These are phyloP conservation scores for Conus betulinus DNA, from an alignment of 1,140 invertebrate genomes.

Conservation along the genomic window DNA sequence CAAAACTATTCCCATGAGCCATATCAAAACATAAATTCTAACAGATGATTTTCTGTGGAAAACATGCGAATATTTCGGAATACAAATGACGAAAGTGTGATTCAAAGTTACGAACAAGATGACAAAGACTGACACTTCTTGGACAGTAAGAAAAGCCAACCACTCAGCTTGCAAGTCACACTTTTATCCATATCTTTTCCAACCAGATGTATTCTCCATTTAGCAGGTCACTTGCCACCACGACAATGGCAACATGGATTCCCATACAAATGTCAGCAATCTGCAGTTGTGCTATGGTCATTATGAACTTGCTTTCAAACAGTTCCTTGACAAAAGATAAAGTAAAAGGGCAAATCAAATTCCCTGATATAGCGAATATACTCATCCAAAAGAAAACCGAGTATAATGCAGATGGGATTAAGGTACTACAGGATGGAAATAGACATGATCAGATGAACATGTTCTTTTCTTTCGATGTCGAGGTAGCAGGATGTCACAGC, in stretches of 20 bases:
- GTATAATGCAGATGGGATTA: conserved; percentile 41
- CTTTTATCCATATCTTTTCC: not conserved
- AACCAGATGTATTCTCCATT: not conserved
- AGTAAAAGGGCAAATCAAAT: conserved; percentile 42
- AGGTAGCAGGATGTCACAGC: not conserved
- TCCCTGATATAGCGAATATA: conserved; percentile 43
- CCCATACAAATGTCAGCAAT: conserved; percentile 58
- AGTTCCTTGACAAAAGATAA: not conserved
- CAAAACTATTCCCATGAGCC: not conserved
- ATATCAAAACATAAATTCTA: not conserved
- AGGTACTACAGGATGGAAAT: conserved; percentile 50
- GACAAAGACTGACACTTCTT: conserved; percentile 51
- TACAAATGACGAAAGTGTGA: conserved; percentile 54
- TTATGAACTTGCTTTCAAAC: not conserved
- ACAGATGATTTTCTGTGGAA: conserved; percentile 19
- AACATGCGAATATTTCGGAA: conserved; percentile 47
- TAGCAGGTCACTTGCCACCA: conserved; percentile 52
- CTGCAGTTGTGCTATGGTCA: conserved; percentile 64
- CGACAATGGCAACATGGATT: conserved; percentile 45
- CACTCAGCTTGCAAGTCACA: not conserved
- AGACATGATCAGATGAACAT: conserved; percentile 40
- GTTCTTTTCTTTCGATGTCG: conserved; percentile 21
- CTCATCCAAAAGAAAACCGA: conserved; percentile 47
- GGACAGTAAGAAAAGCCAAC: conserved; percentile 38
- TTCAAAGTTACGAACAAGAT: conserved; percentile 50